Evolutionary conservation across 2,113 vertebrate genomes (phyloP).

Genomic region (Elachura formosa): DNA sequence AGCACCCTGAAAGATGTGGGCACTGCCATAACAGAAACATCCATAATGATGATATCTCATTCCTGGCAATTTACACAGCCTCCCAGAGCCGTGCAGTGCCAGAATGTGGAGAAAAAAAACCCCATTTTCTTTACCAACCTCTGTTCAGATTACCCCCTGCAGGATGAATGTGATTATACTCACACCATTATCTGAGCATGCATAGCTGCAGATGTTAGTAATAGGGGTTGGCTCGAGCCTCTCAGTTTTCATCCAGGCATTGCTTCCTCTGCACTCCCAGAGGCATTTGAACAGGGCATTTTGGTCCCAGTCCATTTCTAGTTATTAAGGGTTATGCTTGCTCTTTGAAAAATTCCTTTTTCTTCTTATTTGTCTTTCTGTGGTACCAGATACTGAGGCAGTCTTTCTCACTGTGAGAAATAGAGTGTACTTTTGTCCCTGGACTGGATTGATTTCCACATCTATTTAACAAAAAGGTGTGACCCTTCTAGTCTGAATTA

Average conservation of each 20-base stretch:
- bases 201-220: slow-evolving; percentile 36
- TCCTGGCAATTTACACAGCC: not conserved
- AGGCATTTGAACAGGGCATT: not conserved
- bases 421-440: not conserved
- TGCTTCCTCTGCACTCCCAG: not conserved
- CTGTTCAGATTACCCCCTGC: slow-evolving; percentile 4
- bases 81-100: not conserved
- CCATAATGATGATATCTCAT: not conserved
- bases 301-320: not conserved
- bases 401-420: not conserved
- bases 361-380: slow-evolving; percentile 10
- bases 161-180: not conserved
- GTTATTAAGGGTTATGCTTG: not conserved
- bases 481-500: not conserved
- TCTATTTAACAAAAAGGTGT: not conserved
- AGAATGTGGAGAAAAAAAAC: not conserved
- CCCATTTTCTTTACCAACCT: not conserved
- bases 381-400: not conserved
- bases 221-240: not conserved
- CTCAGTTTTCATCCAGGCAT: not conserved
- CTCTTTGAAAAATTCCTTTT: not conserved
- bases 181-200: slow-evolving; percentile 15
- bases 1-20: not conserved
- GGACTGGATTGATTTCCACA: not conserved
- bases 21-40: not conserved